Evolutionary conservation across 2,797 vertebrate species (phyloP).

Genomic region (Aldrovandia affinis): DNA sequence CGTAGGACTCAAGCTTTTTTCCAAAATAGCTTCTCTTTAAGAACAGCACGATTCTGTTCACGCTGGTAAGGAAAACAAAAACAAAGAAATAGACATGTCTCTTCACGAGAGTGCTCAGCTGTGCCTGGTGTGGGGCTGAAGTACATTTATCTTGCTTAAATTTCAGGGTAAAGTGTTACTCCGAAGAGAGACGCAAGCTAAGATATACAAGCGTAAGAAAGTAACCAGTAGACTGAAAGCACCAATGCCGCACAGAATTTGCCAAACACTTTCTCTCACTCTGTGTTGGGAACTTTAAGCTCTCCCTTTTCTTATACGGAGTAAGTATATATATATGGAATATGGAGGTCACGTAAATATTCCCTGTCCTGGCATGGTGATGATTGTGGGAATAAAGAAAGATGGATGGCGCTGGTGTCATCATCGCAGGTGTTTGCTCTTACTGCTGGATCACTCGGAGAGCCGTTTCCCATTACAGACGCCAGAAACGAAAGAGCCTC

Average conservation of each 20-base stretch:
- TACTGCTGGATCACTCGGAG: slow-evolving; percentile 62
- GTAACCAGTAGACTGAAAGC: no score
- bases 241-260: no score
- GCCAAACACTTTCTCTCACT: slow-evolving; percentile 37
- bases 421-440: slow-evolving; percentile 79
- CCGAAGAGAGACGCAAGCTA: neutral
- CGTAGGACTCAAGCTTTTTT: neutral
- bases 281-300: slow-evolving; percentile 36
- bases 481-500: slow-evolving; percentile 54
- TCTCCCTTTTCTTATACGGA: slow-evolving; percentile 59
- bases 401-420: slow-evolving; percentile 69
- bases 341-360: slow-evolving; percentile 67
- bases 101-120: neutral
- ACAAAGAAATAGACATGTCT: slow-evolving; percentile 39
- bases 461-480: slow-evolving; percentile 75
- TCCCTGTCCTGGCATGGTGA: slow-evolving; percentile 57
- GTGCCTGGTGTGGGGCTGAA: neutral
- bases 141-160: neutral
- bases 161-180: neutral
- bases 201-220: no score
- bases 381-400: slow-evolving; percentile 71
- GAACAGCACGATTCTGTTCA: slow-evolving; percentile 54
- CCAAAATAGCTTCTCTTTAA: slow-evolving; percentile 44
- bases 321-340: slow-evolving; percentile 59
- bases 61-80: slow-evolving; percentile 61